These are phyloP conservation scores for Thamnophis sirtalis DNA, from an alignment of 2,113 vertebrate species.

Conservation along the genomic window DNA sequence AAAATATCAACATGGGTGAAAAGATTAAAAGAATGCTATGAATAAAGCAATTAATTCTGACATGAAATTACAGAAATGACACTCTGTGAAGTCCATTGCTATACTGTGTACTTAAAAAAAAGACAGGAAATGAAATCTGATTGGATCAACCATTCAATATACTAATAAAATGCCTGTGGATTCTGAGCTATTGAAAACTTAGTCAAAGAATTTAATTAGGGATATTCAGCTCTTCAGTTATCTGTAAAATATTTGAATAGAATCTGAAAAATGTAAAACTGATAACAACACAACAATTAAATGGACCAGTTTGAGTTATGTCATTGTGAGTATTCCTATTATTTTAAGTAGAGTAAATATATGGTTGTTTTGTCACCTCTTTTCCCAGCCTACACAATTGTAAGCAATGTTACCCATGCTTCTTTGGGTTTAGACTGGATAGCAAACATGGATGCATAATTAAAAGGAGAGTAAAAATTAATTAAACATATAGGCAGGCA, in stretches of 20 bases:
- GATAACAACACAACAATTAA: neutral
- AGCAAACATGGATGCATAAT: neutral
- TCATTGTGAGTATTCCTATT: neutral
- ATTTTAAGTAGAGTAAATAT: neutral
- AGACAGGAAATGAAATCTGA: neutral
- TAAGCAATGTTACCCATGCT: neutral
- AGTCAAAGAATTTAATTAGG: neutral
- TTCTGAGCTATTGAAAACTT: neutral
- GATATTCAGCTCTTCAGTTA: neutral
- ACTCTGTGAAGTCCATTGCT: neutral
- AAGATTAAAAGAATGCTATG: neutral
- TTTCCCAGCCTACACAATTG: neutral
- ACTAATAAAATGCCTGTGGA: neutral
- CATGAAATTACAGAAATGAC: neutral
- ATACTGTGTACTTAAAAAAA: neutral
- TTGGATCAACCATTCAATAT: neutral
- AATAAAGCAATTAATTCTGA: neutral
- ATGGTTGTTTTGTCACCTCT: neutral
- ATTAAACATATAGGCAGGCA: neutral
- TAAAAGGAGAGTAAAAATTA: neutral
- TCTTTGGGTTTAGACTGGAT: neutral
- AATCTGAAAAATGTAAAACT: neutral
- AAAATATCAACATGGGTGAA: conserved; percentile 6
- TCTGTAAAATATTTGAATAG: neutral
- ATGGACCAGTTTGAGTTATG: neutral